These are phyloP conservation scores for Triplophysa tibetana DNA, from an alignment of 2,113 vertebrate genomes.

Conservation along the genomic window DNA sequence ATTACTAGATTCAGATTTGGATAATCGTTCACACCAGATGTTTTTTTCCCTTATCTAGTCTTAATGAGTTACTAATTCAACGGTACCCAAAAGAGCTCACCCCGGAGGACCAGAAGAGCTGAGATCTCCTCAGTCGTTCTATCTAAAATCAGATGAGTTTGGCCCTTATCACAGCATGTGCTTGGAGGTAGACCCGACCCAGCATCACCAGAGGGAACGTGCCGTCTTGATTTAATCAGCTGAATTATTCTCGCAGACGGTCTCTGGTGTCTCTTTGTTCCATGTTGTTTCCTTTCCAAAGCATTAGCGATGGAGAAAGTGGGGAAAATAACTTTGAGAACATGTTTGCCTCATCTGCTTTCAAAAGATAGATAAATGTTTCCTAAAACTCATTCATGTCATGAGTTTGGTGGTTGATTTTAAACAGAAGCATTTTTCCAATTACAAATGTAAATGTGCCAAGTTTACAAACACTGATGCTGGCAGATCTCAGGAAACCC, in stretches of 20 bases:
- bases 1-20: conserved; percentile 69
- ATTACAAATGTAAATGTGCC: too few species aligned
- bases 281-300: conserved; percentile 61
- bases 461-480: too few species aligned
- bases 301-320: conserved; percentile 55
- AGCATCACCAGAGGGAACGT: conserved; percentile 47
- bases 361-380: conserved; percentile 64
- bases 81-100: conserved; percentile 59
- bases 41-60: conserved; percentile 46
- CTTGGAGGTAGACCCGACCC: conserved; percentile 52
- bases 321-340: conserved; percentile 55
- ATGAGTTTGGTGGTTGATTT: too few species aligned
- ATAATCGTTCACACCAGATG: conserved; percentile 62
- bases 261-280: conserved; percentile 66
- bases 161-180: neutral
- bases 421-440: too few species aligned
- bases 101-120: conserved; percentile 56
- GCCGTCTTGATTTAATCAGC: conserved; percentile 67
- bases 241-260: conserved; percentile 60
- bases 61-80: conserved; percentile 72
- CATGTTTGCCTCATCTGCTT: conserved; percentile 56
- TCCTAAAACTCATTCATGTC: too few species aligned
- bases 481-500: too few species aligned
- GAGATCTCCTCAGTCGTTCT: conserved; percentile 49
- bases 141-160: conserved; percentile 19